A percentile compares a stretch with the other conserved stretches of the same genome.
phyloP scores from a whole-genome alignment of 2,113 vertebrate species.

The Myodes glareolus region DNA sequence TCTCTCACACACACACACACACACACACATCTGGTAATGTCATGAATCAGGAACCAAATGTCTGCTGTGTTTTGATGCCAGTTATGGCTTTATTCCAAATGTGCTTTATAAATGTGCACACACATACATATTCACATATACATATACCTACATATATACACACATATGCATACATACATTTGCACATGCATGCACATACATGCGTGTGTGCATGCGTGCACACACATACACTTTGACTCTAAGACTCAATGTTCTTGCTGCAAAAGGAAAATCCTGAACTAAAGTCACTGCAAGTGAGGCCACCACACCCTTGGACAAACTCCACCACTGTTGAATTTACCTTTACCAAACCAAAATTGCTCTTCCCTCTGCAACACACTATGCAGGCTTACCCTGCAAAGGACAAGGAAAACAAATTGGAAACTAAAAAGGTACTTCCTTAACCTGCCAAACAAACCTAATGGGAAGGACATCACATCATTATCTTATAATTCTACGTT shows the following conservation, averaged over 20 bases:
- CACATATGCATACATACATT: not conserved
- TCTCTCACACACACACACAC: too few species aligned
- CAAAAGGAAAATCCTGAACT: not conserved
- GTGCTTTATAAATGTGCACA: not conserved
- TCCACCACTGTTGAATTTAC: not conserved
- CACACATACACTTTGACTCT: not conserved
- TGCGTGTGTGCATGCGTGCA: not conserved
- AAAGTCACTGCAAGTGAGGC: not conserved
- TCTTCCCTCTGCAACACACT: not conserved
- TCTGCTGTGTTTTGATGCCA: not conserved
- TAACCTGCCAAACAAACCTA: slow-evolving; percentile 8
- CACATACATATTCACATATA: not conserved
- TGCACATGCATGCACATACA: not conserved
- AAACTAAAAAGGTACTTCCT: not conserved
- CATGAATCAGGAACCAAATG: not conserved
- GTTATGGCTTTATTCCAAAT: not conserved
- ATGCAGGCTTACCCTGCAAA: not conserved
- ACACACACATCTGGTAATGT: not conserved
- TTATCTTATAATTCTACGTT: not conserved
- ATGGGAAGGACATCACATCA: not conserved
- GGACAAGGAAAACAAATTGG: not conserved
- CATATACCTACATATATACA: not conserved
- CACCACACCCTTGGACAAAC: not conserved
- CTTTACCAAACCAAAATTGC: not conserved
- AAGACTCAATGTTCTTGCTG: not conserved